Evolutionary conservation across 1,140 invertebrate species (phyloP).

Genomic region (Platyura marginata): DNA sequence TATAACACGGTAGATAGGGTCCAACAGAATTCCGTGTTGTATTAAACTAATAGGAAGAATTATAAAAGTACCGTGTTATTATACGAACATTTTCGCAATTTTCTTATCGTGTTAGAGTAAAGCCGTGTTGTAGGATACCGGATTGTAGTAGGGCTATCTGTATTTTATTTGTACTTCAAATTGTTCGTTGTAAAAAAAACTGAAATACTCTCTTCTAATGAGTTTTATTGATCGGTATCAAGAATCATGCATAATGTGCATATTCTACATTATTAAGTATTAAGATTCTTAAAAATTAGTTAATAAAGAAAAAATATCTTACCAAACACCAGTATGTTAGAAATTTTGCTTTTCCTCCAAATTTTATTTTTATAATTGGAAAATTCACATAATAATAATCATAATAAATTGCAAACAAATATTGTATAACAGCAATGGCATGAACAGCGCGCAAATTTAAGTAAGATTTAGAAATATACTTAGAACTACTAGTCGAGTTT

Average conservation of each 20-base stretch:
- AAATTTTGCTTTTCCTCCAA: not conserved
- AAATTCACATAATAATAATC: not conserved
- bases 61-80: no score
- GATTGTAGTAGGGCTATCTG: not conserved
- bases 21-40: no score
- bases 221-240: not conserved
- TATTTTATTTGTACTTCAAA: not conserved
- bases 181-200: not conserved
- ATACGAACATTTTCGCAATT: no score
- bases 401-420: not conserved
- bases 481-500: no score
- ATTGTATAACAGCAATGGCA: not conserved
- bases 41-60: no score
- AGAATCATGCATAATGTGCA: not conserved
- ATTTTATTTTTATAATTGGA: not conserved
- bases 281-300: not conserved
- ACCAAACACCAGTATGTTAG: constrained; percentile 1
- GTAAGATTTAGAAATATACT: no score
- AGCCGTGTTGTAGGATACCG: no score
- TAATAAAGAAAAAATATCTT: not conserved
- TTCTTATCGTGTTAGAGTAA: no score
- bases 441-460: no score
- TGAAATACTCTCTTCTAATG: not conserved
- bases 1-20: no score
- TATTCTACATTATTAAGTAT: not conserved